A percentile compares a stretch with the other conserved stretches of the same genome.
phyloP scores from a whole-genome alignment of 2,113 vertebrate genomes.

The Oplegnathus fasciatus region DNA sequence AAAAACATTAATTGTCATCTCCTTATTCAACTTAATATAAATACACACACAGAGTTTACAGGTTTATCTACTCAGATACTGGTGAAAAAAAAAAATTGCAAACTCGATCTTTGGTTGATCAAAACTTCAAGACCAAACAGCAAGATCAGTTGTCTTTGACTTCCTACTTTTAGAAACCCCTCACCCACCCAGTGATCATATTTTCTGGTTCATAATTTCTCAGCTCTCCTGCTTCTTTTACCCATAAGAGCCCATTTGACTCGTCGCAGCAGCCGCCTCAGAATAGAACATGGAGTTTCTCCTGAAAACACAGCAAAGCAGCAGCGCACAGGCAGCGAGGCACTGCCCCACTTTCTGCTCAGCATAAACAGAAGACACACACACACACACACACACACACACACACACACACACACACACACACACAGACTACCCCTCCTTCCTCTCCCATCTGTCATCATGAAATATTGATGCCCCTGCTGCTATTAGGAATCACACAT shows the following conservation, averaged over 20 bases:
- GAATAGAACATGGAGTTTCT: conserved; percentile 73
- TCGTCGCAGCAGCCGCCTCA: conserved; percentile 17
- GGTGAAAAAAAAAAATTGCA: not conserved
- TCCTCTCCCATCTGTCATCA: conserved; percentile 79
- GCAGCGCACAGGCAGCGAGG: conserved; percentile 41
- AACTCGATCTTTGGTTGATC: too few relatives aligned
- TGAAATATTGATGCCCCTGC: conserved; percentile 83
- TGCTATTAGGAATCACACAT: conserved; percentile 63
- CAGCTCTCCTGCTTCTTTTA: not conserved
- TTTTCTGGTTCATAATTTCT: not conserved
- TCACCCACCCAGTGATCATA: not conserved
- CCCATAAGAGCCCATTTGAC: not conserved
- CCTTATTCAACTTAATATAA: not conserved
- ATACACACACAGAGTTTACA: not conserved
- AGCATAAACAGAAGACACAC: conserved; percentile 29
- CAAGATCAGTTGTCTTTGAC: not conserved
- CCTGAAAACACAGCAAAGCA: conserved; percentile 45
- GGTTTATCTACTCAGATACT: not conserved
- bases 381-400: conserved; percentile 16
- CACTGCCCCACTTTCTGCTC: conserved; percentile 72
- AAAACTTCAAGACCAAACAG: not conserved
- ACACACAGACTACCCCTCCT: conserved; percentile 25
- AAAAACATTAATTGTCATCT: not conserved
- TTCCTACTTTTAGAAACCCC: not conserved
- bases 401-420: conserved; percentile 13